Base-by-base conservation (phyloP, 2,113 vertebrate genomes). In the Elanus axillaris region DNA sequence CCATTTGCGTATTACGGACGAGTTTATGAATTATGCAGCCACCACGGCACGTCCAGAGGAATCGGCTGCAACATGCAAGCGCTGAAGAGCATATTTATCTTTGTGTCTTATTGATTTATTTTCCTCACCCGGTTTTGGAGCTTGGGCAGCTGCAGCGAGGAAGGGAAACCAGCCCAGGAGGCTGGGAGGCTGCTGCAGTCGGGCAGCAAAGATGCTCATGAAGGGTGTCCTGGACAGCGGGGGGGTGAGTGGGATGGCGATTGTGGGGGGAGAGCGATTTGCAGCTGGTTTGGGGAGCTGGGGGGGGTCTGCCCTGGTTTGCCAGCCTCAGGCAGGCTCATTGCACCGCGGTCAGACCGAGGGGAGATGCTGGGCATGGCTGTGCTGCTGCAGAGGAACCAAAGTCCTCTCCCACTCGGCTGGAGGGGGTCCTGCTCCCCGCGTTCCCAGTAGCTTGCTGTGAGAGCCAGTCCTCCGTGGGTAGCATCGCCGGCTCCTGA, bases 21-120 rank as follows among this genome's bases (percentile, higher is more conserved):
- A 90, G 69, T 62, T 95, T 42, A 90, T 94, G 96, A 96, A 96
- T 97, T 97, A 96, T 86, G 76, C 91, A 91, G 78, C 89, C 77
- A 13, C 80, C 43, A 38, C 27, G 0, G 93, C 93, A 86, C 15
- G 47, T 90, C 94, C 86, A 5, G 94, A 94, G 55, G 88, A 95
- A 62, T 55, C 4, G 9, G 74, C 89, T 86, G 94, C 63, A 83
- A 53, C 72, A 11, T 4, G 16, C 22, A 63, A 76, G 69, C 3
- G 52, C 56, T 14, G 59, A 69, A 29, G 74, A 80, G 93, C 36
- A 6, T 82, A 72, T 94, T 96, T 97, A 96, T 96, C 96, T 96
- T 94, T 1, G 42, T 89, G 71, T 80, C 89, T 88, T 31, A 95
- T 94, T 88, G 89, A 94, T 96, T 94, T 95, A 96, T 95, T 91